Conservation (phyloP, 1,140 invertebrate genomes). For the Mya arenaria region DNA sequence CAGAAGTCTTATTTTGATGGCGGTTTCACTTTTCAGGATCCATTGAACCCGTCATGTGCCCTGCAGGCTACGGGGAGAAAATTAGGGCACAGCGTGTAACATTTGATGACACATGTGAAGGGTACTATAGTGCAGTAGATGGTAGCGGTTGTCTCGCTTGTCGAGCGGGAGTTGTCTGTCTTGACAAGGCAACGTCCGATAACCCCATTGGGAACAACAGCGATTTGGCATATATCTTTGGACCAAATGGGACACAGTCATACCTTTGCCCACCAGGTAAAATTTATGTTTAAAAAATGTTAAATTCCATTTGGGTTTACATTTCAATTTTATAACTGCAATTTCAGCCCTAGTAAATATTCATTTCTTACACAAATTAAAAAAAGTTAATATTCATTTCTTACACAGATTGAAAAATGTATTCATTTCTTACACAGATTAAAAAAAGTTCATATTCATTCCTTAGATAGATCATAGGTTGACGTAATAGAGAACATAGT, state of each 20-base stretch:
- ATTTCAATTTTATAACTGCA: too few species aligned
- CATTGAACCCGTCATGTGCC: slow-evolving; percentile 76
- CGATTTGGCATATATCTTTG: slow-evolving; percentile 62
- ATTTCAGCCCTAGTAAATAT: too few species aligned
- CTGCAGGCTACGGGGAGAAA: slow-evolving; percentile 76
- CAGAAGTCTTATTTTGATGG: too few species aligned
- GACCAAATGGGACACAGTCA: slow-evolving; percentile 72
- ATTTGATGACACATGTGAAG: slow-evolving; percentile 77
- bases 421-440: too few species aligned
- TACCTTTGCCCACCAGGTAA: slow-evolving; percentile 77
- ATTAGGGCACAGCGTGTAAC: slow-evolving; percentile 68
- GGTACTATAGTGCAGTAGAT: slow-evolving; percentile 71
- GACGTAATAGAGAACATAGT: too few species aligned
- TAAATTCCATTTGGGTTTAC: too few species aligned
- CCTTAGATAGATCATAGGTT: too few species aligned
- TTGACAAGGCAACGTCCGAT: slow-evolving; percentile 71
- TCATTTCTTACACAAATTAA: too few species aligned
- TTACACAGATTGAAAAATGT: too few species aligned
- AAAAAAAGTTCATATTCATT: too few species aligned
- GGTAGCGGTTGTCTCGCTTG: slow-evolving; percentile 71
- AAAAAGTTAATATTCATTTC: too few species aligned
- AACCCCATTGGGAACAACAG: slow-evolving; percentile 70
- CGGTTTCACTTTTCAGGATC: slow-evolving; percentile 76
- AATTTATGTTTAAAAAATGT: too few species aligned
- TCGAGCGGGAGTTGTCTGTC: slow-evolving; percentile 77